These are phyloP conservation scores for Noctua pronuba DNA, from an alignment of 2,888 invertebrate species.

Conservation along the genomic window DNA sequence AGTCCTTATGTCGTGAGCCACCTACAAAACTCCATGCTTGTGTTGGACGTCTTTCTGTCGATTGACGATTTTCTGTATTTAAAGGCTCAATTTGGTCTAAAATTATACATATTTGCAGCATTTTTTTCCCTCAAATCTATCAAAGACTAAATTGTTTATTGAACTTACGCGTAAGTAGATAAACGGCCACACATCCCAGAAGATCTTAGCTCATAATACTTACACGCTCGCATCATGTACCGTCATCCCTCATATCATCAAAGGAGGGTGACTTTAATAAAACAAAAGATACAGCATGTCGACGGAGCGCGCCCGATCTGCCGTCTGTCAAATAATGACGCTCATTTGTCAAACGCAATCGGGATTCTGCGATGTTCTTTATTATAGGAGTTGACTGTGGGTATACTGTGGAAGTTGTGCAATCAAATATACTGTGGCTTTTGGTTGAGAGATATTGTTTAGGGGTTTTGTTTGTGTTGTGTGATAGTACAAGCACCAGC, in stretches of 20 bases:
- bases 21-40: not conserved
- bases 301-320: slow-evolving; percentile 83
- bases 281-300: slow-evolving; percentile 89
- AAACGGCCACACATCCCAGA: slow-evolving; percentile 2
- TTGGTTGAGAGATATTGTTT: slow-evolving; percentile 8
- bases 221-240: slow-evolving; percentile 73
- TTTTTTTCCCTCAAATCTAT: too few species aligned
- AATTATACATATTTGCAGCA: not conserved
- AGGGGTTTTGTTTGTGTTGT: not conserved
- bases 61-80: too few species aligned
- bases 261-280: slow-evolving; percentile 86
- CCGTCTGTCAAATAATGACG: slow-evolving; percentile 89
- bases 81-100: not conserved
- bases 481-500: too few species aligned
- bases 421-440: slow-evolving; percentile 53
- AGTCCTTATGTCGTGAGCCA: not conserved
- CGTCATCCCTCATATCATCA: slow-evolving; percentile 79
- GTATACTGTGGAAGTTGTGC: slow-evolving; percentile 28
- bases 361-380: slow-evolving; percentile 68
- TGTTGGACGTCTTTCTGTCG: not conserved
- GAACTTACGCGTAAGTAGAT: not conserved
- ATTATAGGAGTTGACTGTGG: slow-evolving; percentile 61
- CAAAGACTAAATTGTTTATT: not conserved
- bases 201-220: slow-evolving; percentile 72
- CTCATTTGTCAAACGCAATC: slow-evolving; percentile 89